A percentile compares a stretch with the other conserved stretches of the same genome.
Evolutionary conservation across 37 sponge, comb jelly and placozoan species (phyloP).

Genomic region (Oscarella lobularis): DNA sequence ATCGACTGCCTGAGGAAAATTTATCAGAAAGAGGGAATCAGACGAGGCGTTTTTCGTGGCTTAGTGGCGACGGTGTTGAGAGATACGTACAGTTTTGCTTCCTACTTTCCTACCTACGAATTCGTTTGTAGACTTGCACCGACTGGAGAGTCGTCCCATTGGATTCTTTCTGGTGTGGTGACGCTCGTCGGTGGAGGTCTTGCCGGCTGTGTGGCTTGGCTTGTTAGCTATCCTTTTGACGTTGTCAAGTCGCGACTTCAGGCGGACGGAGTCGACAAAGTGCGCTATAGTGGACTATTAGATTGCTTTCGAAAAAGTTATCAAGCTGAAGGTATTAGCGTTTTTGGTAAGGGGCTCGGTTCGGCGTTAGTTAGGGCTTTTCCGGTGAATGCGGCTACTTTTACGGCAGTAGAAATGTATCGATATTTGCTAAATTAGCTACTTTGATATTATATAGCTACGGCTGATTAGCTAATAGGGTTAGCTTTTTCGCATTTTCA

Average conservation of each 20-base stretch:
- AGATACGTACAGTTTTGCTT: slow-evolving; percentile 57
- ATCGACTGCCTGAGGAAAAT: slow-evolving; percentile 42
- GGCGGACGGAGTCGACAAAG: slow-evolving; percentile 36
- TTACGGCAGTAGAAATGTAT: slow-evolving; percentile 46
- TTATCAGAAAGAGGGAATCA: slow-evolving; percentile 32
- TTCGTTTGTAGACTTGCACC: slow-evolving; percentile 13
- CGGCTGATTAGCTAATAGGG: too few relatives aligned
- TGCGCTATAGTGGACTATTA: slow-evolving; percentile 28
- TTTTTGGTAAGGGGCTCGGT: slow-evolving; percentile 62
- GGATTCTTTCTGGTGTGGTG: background rate
- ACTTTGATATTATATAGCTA: too few relatives aligned
- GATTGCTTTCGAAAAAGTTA: slow-evolving; percentile 65
- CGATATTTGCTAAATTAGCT: too few relatives aligned
- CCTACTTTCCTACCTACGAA: slow-evolving; percentile 63
- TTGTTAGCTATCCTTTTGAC: slow-evolving; percentile 61
- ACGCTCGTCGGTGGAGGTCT: slow-evolving; percentile 51
- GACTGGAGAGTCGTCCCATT: background rate
- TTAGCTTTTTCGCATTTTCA: too few relatives aligned
- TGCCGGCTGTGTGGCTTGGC: slow-evolving; percentile 45
- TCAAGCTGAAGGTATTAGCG: slow-evolving; percentile 17
- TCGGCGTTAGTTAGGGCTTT: slow-evolving; percentile 65
- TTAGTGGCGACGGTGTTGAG: slow-evolving; percentile 31
- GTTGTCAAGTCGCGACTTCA: slow-evolving; percentile 75
- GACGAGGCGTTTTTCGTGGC: slow-evolving; percentile 50
- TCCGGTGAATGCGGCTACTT: slow-evolving; percentile 70